Evolutionary conservation across 2,797 vertebrate genomes (phyloP), one percentile per base, ranked within the genome.

Genomic region (Channa striata): DNA sequence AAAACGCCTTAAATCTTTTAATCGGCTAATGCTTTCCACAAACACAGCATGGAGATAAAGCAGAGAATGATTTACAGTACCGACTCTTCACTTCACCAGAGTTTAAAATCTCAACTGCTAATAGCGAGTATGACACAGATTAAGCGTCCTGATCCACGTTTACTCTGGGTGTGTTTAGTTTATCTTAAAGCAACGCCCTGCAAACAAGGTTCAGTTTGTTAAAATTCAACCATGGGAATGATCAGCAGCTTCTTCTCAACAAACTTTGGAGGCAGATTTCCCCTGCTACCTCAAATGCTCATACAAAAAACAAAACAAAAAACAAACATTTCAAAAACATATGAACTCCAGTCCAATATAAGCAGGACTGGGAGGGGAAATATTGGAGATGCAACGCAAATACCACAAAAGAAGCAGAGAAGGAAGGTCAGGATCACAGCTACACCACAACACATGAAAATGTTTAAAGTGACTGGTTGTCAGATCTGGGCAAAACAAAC

Each of bases 401-500:
- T 59, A 84, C 40, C 74, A 89, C 84, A 86, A 42, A 89, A 86
- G 83, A 82, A 86, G 81, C 77, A 67, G 74, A 66, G 67, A 48
- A 64, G 63, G 77, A 73, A 64, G 59, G 48, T 49, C 51, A 20
- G 65, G 72, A 69, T 74, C 69, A 86, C 70, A 67, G 65, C 75
- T 83, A 84, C 80, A 79, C 63, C 76, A 82, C 68, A 71, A 86
- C 81, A 89, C 74, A 87, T 42, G 68, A 56, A 82, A 37, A 34
- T 61, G 72, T 71, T 79, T 59, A 10, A 42, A 72, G 54, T 83
- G 71, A 75, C 71, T 78, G 63, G 63, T 49, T 70, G 60, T 77
- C 77, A 90, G 86, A 91, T 90, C 89, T 91, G 90, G 89, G 90
- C 90, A 89, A 90, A 85, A 77, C 13, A 57, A 19, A n/a, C n/a